Conservation (phyloP, 2,888 invertebrate species). For the Prostheceraeus crozeri region DNA sequence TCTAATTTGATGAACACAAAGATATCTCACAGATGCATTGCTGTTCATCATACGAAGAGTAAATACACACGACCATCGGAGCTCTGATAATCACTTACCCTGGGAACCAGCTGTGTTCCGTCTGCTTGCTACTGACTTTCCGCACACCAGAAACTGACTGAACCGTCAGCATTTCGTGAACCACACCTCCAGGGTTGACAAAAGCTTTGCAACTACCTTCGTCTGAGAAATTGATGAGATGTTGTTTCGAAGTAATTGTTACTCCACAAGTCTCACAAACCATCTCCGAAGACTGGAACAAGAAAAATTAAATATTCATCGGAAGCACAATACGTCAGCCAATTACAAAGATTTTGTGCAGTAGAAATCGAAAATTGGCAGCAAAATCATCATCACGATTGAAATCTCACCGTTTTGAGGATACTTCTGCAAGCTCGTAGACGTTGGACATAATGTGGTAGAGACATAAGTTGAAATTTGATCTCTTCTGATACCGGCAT, state of each 20-base stretch:
- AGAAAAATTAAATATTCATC: background rate
- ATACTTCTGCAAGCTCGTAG: slow-evolving; percentile 61
- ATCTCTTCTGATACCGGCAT: slow-evolving; percentile 66
- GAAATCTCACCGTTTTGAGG: slow-evolving; percentile 52
- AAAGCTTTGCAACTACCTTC: slow-evolving; percentile 71
- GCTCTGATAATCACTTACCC: slow-evolving; percentile 63
- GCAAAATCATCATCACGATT: background rate
- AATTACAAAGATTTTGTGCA: slow-evolving; percentile 41
- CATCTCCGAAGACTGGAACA: slow-evolving; percentile 52
- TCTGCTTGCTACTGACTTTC: slow-evolving; percentile 61
- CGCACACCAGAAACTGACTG: slow-evolving; percentile 54
- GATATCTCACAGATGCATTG: too few species aligned
- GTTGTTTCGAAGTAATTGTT: slow-evolving; percentile 59
- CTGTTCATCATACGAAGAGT: too few species aligned
- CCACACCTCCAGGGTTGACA: slow-evolving; percentile 71
- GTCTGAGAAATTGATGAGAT: slow-evolving; percentile 72
- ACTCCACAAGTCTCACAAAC: slow-evolving; percentile 58
- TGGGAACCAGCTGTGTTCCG: slow-evolving; percentile 76
- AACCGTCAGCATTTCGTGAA: slow-evolving; percentile 71
- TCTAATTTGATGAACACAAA: too few species aligned
- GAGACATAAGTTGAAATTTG: slow-evolving; percentile 63
- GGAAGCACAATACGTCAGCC: background rate
- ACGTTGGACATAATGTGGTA: slow-evolving; percentile 66
- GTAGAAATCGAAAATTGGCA: slow-evolving; percentile 29
- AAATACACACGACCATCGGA: too few species aligned